Base-by-base conservation (phyloP, 1,140 invertebrate species). In the Venturia canescens region DNA sequence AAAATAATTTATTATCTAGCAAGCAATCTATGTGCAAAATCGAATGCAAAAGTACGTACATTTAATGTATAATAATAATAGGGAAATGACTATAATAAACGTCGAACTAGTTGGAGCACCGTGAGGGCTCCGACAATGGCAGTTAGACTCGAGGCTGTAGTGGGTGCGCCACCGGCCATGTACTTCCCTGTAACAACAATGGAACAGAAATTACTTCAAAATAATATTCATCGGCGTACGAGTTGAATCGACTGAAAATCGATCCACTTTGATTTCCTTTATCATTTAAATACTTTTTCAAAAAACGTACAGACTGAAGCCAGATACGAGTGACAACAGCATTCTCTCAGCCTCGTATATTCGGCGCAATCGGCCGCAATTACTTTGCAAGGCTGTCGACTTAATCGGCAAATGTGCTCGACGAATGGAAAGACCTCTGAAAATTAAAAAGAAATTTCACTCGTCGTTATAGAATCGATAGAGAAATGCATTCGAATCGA, bases 401-500 rank as follows among this genome's bases (percentile, higher is more conserved):
- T 94, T 78, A 94, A 85, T 87, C 94, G 94, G 89, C 95, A 96
- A 1, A 93, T 94, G 89, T 96, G 95, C 71, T 94, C 93, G 78
- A 95, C 92, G 90, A 94, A 96, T 23, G 93, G 93, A 84, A 95
- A 94, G 29, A 92, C 92, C 90, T 95, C 95, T 92, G 85, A 78
- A 88, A 89, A 53, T 21, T n/a, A 53, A n/a, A 50, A 50, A 53
- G n/a, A 53, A 1, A 53, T n/a, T 53, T n/a, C n/a, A 18, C 16
- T 53, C 50, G n/a, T 53, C 50, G 5, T 21, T 53, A n/a, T 21
- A n/a, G 11, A n/a, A 53, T 53, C 50, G 18, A 53, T 21, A 53
- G 7, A 50, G 18, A 3, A 16, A 11, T 50, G 3, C 50, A 21
- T 44, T 53, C 50, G 1, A 53, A 2, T 53, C 48, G 3, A 53